Evolutionary conservation across 2,888 invertebrate genomes (phyloP), one percentile per base, ranked within the genome.

Genomic region (Drosophila algonquin): DNA sequence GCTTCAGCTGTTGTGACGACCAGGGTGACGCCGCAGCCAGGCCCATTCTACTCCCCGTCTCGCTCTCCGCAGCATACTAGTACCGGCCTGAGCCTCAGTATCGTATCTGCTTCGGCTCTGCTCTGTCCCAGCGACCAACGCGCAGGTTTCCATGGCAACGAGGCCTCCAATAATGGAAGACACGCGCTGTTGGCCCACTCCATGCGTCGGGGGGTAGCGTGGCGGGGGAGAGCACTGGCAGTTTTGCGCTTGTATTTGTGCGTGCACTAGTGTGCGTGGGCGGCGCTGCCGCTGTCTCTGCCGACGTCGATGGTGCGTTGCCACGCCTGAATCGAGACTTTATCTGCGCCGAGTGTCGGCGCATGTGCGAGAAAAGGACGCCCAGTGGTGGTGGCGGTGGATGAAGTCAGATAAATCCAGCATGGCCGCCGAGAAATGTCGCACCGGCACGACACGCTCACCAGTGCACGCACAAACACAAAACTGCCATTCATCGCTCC

Each of bases 371-470:
- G 80, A 88, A 71, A 76, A 67, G 76, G 76, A 86, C 71, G 83
- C 75, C 76, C 63, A 48, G 51, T 53, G 56, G 47, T 68, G 75
- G 70, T 75, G 40, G 69, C 74, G 40, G 27, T 45, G 48, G 48
- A 30, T 64, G 62, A 10, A 10, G 54, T 30, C 71, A 90, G 91
- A 91, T 90, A 91, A 91, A 84, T 88, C 56, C 84, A 91, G 85
- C 64, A 91, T 91, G 90, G 90, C 91, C 77, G 87, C 60, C 75
- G 87, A 89, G 87, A 89, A 74, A 69, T 56, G 32, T 44, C 53
- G 44, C 60, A 27, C 70, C 50, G 54, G 53, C 21, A 61, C 62
- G 63, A 21, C 21, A 21, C 21, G 3, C 47, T 14, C 40, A 40
- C 40, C 40, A 40, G 14, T 14, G 40, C 40, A 40, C 40, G 24